These are phyloP conservation scores for Oligia fasciuncula DNA, from an alignment of 2,888 invertebrate species.

Conservation along the genomic window DNA sequence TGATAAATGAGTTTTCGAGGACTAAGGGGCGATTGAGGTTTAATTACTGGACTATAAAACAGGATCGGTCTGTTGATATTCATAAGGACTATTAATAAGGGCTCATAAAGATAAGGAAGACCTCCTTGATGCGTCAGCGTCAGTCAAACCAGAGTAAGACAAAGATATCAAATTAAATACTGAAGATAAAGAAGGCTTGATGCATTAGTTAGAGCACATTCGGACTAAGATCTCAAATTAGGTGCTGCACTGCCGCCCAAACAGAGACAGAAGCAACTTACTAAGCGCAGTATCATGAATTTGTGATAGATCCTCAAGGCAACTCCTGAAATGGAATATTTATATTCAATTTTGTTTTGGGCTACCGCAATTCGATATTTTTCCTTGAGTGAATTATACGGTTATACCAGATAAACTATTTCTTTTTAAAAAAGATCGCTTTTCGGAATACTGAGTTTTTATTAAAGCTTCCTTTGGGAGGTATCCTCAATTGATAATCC, in stretches of 20 bases:
- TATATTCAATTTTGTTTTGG: constrained; percentile 41
- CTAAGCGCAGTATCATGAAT: constrained; percentile 33
- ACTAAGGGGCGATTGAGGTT: constrained; percentile 51
- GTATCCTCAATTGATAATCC: constrained; percentile 39
- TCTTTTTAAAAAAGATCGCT: constrained; percentile 20
- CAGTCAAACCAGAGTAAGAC: not conserved
- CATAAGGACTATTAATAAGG: constrained; percentile 39
- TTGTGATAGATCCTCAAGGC: constrained; percentile 25
- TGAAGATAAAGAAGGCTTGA: constrained; percentile 7
- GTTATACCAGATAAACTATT: constrained; percentile 20
- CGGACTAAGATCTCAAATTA: constrained; percentile 10
- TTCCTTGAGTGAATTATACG: constrained; percentile 32
- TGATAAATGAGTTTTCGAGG: constrained; percentile 52
- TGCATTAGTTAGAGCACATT: not conserved
- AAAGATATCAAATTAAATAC: constrained; percentile 2
- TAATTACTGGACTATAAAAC: constrained; percentile 43
- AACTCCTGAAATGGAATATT: constrained; percentile 44
- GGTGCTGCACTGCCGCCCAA: not conserved
- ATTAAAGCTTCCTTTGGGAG: constrained; percentile 31
- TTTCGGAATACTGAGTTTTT: constrained; percentile 35
- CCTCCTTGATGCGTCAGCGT: constrained; percentile 21
- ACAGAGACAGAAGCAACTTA: constrained; percentile 17
- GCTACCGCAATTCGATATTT: constrained; percentile 40
- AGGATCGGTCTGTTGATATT: constrained; percentile 17
- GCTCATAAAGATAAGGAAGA: constrained; percentile 38